Percentiles rank a stretch among this genome's conserved stretches.
Conservation (phyloP, 92 coral and sea anemone genomes). For the Phenganax marumi region DNA sequence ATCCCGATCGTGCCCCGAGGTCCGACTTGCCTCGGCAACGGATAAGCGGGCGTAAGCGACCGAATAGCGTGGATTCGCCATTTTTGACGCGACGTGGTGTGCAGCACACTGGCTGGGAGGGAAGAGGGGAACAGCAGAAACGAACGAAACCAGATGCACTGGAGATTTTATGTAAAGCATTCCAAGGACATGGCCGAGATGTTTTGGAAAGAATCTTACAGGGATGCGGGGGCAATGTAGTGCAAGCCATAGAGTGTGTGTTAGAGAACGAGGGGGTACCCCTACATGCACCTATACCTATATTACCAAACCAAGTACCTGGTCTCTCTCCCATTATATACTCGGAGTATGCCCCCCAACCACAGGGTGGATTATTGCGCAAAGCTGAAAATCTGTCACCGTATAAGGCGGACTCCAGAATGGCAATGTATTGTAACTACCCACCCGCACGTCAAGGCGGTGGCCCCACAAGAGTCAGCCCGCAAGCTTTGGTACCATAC, state of each 20-base stretch:
- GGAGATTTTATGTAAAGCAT: conserved; percentile 75
- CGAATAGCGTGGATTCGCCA: conserved; percentile 47
- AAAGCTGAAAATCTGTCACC: conserved; percentile 58
- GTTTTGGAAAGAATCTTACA: conserved; percentile 76
- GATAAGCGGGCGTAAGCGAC: conserved; percentile 36
- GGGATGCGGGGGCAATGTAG: conserved; percentile 82
- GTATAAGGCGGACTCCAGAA: neutral
- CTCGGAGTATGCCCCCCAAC: conserved; percentile 47
- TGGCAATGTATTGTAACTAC: conserved; percentile 12
- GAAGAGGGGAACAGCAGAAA: conserved; percentile 48
- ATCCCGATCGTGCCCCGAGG: neutral
- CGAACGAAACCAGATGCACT: conserved; percentile 62
- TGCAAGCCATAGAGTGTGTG: conserved; percentile 82
- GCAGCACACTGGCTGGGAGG: conserved; percentile 52
- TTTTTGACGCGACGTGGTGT: neutral
- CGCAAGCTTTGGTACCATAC: conserved; percentile 68
- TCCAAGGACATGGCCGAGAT: conserved; percentile 72
- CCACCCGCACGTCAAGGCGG: conserved; percentile 13
- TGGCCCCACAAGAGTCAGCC: conserved; percentile 55
- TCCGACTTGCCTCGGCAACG: conserved; percentile 17
- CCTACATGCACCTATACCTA: conserved; percentile 29
- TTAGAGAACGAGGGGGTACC: conserved; percentile 27
- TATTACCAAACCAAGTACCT: conserved; percentile 38
- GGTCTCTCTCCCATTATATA: conserved; percentile 9
- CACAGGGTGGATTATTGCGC: conserved; percentile 25